Evolutionary conservation across 2,797 vertebrate species (phyloP).

Genomic region (Coendou prehensilis): DNA sequence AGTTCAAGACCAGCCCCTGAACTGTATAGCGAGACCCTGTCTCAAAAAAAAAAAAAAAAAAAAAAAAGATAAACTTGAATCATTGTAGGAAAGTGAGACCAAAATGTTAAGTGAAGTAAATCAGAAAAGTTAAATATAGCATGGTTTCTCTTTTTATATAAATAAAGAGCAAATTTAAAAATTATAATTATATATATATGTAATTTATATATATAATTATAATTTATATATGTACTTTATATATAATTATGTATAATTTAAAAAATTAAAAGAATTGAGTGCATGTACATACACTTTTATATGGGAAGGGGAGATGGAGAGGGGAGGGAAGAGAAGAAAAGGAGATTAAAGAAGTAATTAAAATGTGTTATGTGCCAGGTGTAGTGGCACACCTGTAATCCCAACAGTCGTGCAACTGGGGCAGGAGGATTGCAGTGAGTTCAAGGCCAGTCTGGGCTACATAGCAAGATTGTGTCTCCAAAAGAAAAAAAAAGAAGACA

Average conservation of each 20-base stretch:
- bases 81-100: not conserved
- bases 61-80: not conserved
- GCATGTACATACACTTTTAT: not conserved
- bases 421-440: not conserved
- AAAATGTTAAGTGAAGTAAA: not conserved
- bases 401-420: not conserved
- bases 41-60: too few relatives aligned
- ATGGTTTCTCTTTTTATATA: not conserved
- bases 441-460: not conserved
- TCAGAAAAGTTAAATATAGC: not conserved
- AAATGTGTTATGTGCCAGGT: not conserved
- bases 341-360: not conserved
- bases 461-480: not conserved
- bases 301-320: not conserved
- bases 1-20: not conserved
- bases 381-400: not conserved
- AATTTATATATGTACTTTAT: too few relatives aligned
- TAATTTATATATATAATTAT: too few relatives aligned
- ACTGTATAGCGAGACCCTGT: too few relatives aligned
- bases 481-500: not conserved
- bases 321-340: not conserved
- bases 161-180: not conserved
- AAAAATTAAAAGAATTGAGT: too few relatives aligned
- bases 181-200: not conserved
- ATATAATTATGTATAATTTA: too few relatives aligned